Percentiles rank a stretch among this genome's conserved stretches.
Conservation (phyloP, 2,113 vertebrate genomes). For the Cebidichthys violaceus region DNA sequence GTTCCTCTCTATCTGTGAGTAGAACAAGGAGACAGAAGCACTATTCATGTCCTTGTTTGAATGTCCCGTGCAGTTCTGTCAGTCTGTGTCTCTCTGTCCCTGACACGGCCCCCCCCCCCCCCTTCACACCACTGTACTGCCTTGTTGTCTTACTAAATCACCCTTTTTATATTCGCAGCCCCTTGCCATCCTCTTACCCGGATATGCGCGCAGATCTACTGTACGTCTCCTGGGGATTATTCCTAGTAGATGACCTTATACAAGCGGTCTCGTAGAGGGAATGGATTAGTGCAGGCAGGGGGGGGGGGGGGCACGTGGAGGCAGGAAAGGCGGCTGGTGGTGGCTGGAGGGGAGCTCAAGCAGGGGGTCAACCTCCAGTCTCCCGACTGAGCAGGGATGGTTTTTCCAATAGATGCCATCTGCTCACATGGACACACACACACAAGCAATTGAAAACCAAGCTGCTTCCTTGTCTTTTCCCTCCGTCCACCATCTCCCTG, state of each 20-base stretch:
- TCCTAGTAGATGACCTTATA: constrained; percentile 79
- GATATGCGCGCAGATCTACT: constrained; percentile 34
- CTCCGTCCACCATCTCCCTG: constrained; percentile 12
- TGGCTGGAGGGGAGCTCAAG: constrained; percentile 55
- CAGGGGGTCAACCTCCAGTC: constrained; percentile 59
- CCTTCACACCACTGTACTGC: constrained; percentile 69
- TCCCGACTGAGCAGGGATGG: constrained; percentile 47
- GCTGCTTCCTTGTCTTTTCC: constrained; percentile 42
- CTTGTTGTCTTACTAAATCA: constrained; percentile 76
- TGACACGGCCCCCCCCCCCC: constrained; percentile 47
- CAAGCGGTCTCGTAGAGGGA: constrained; percentile 67
- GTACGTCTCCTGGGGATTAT: constrained; percentile 74
- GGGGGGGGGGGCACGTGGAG: constrained; percentile 50
- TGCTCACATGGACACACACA: constrained; percentile 71
- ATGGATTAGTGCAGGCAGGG: constrained; percentile 69
- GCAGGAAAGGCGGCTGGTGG: constrained; percentile 52
- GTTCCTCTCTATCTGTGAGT: constrained; percentile 45
- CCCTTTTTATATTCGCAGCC: constrained; percentile 51
- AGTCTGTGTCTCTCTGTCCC: constrained; percentile 74
- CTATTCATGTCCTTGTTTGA: constrained; percentile 77
- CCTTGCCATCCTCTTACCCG: constrained; percentile 27
- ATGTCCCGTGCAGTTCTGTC: constrained; percentile 68
- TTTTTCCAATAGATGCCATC: constrained; percentile 75
- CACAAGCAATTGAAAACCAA: constrained; percentile 58
- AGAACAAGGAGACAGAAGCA: constrained; percentile 76